Percentiles rank a stretch among this genome's conserved stretches.
Evolutionary conservation across 2,888 invertebrate species (phyloP).

Genomic region (Sarcophaga carnaria): DNA sequence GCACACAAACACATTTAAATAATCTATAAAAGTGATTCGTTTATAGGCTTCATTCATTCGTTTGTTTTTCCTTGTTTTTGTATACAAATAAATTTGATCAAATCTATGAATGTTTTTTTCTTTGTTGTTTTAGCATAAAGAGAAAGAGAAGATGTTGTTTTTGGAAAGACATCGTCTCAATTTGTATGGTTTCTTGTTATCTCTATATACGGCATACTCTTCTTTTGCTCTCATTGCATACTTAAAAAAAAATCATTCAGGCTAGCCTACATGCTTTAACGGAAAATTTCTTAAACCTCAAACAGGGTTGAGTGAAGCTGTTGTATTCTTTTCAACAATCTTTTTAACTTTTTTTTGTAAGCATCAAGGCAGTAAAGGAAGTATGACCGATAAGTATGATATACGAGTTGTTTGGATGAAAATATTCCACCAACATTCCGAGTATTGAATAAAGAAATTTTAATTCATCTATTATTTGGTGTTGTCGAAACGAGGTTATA

Average conservation of each 20-base stretch:
- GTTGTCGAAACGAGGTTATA: neutral
- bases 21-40: too few species aligned
- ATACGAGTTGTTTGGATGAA: neutral
- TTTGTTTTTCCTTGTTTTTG: too few species aligned
- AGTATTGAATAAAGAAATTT: neutral
- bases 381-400: neutral
- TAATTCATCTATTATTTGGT: neutral
- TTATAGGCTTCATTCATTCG: too few species aligned
- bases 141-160: neutral
- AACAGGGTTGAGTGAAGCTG: neutral
- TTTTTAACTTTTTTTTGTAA: neutral
- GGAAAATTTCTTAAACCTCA: constrained; percentile 40
- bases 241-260: constrained; percentile 11
- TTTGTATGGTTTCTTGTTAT: constrained; percentile 51
- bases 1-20: too few species aligned
- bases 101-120: neutral
- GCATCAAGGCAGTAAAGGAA: neutral
- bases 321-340: neutral
- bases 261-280: constrained; percentile 15
- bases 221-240: neutral
- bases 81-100: neutral
- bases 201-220: constrained; percentile 21
- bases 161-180: constrained; percentile 16
- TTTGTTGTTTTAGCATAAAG: constrained; percentile 5
- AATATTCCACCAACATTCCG: neutral